A percentile compares a stretch with the other conserved stretches of the same genome.
These are phyloP conservation scores for Thunnus thynnus DNA, from an alignment of 2,113 vertebrate genomes.

Conservation along the genomic window DNA sequence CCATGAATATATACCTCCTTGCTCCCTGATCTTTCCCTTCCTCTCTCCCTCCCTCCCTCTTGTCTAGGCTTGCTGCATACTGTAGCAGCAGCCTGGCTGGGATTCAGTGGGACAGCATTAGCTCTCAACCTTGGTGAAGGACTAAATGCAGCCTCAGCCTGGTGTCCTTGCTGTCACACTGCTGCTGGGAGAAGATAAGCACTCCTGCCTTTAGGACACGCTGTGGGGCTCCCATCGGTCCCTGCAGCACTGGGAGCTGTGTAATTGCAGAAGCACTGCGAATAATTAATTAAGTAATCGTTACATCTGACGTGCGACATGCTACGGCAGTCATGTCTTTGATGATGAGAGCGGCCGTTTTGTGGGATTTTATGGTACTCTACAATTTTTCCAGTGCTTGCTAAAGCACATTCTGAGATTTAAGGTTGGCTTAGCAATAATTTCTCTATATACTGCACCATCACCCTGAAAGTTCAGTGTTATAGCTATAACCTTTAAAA, in stretches of 20 bases:
- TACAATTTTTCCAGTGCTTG: not conserved
- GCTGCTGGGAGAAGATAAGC: conserved; percentile 77
- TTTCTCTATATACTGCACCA: not conserved
- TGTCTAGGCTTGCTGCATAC: conserved; percentile 51
- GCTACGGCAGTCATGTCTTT: not conserved
- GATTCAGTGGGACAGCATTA: conserved; percentile 66
- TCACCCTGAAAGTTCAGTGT: conserved; percentile 30
- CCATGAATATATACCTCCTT: conserved; percentile 63
- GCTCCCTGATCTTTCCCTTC: conserved; percentile 35
- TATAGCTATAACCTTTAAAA: conserved; percentile 36
- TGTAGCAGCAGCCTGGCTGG: conserved; percentile 46
- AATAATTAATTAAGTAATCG: conserved; percentile 51
- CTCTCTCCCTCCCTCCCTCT: conserved; percentile 20
- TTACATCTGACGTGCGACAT: conserved; percentile 20
- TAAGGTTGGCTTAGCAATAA: conserved; percentile 9
- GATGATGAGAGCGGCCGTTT: not conserved
- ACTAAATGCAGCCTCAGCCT: conserved; percentile 62
- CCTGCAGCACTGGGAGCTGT: conserved; percentile 25
- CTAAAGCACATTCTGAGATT: conserved; percentile 10
- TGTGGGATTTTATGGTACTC: conserved; percentile 2
- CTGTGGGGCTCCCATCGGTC: conserved; percentile 36
- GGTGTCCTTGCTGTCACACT: conserved; percentile 73
- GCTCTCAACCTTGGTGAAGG: conserved; percentile 79
- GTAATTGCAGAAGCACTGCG: conserved; percentile 40
- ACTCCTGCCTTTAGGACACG: conserved; percentile 45